Conservation (phyloP, 1,140 invertebrate genomes). For the Penaeus japonicus region DNA sequence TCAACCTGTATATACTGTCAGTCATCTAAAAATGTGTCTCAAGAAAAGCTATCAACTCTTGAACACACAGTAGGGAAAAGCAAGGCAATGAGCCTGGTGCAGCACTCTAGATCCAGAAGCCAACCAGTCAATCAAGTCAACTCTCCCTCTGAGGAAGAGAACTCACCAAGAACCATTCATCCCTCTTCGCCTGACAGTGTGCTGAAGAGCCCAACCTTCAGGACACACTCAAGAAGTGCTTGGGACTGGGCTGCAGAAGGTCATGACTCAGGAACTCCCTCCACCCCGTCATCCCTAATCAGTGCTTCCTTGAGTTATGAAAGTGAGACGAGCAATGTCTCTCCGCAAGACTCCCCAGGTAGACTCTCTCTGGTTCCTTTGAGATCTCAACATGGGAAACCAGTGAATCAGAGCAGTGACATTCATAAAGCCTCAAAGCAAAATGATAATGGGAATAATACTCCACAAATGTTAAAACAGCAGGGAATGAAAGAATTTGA, state of each 20-base stretch:
- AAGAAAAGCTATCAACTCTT: background rate
- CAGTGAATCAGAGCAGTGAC: background rate
- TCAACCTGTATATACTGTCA: constrained; percentile 49
- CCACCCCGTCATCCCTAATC: constrained; percentile 40
- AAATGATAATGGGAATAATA: no score
- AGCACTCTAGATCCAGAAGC: constrained; percentile 31
- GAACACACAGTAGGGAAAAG: background rate
- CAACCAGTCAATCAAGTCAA: constrained; percentile 33
- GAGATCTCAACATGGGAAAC: background rate
- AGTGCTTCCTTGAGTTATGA: constrained; percentile 55
- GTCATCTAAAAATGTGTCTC: constrained; percentile 19
- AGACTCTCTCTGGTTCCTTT: background rate
- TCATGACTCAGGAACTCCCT: constrained; percentile 34
- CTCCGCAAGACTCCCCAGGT: constrained; percentile 49
- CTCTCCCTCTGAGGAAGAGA: no score
- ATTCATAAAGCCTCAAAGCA: no score
- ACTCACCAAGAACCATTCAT: background rate
- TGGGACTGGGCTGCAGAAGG: constrained; percentile 52
- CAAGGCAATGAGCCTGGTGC: constrained; percentile 14
- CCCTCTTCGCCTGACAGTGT: constrained; percentile 9
- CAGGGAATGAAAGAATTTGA: no score
- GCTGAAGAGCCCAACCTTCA: background rate
- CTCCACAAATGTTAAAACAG: no score
- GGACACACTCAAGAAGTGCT: constrained; percentile 15
- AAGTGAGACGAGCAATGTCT: constrained; percentile 50